Conservation (phyloP, 1,140 invertebrate species). For the Drosophila serrata region DNA sequence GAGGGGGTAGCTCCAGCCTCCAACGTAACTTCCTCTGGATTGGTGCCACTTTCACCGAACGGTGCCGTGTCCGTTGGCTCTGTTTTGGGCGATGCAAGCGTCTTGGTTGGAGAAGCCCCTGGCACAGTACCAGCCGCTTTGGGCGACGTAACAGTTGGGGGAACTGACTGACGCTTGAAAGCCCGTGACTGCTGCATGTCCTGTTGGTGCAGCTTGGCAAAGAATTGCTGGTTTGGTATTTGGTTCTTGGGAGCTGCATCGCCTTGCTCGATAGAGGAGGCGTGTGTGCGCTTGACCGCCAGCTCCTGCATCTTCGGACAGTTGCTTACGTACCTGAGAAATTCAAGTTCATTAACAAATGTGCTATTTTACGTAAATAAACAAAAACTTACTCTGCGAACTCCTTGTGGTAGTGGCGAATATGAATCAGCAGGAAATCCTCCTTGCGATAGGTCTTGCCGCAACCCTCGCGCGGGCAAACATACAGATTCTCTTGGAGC, state of each 20-base stretch:
- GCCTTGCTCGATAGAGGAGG: constrained; percentile 86
- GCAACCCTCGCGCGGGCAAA: constrained; percentile 93
- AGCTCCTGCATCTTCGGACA: constrained; percentile 94
- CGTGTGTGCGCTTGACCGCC: constrained; percentile 91
- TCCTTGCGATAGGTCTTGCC: constrained; percentile 96
- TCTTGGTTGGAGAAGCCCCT: constrained; percentile 35
- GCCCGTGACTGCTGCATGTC: constrained; percentile 76
- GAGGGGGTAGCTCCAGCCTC: not conserved
- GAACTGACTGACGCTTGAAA: constrained; percentile 40
- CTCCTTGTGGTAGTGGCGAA: constrained; percentile 96
- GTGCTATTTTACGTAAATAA: not conserved
- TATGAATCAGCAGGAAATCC: constrained; percentile 94
- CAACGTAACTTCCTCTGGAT: not conserved
- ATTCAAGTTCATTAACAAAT: not conserved
- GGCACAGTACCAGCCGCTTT: constrained; percentile 21
- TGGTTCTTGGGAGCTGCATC: constrained; percentile 86
- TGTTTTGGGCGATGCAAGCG: constrained; percentile 12
- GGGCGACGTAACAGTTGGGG: constrained; percentile 34
- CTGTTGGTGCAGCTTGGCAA: constrained; percentile 81
- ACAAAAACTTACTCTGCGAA: constrained; percentile 87
- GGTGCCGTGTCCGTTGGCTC: constrained; percentile 9
- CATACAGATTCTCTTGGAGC: constrained; percentile 90
- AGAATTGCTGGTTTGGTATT: constrained; percentile 84
- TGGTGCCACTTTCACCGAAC: constrained; percentile 3
- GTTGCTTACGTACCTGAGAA: constrained; percentile 88